phyloP scores from a whole-genome alignment of 2,888 invertebrate species.

The Notocelia uddmanniana region DNA sequence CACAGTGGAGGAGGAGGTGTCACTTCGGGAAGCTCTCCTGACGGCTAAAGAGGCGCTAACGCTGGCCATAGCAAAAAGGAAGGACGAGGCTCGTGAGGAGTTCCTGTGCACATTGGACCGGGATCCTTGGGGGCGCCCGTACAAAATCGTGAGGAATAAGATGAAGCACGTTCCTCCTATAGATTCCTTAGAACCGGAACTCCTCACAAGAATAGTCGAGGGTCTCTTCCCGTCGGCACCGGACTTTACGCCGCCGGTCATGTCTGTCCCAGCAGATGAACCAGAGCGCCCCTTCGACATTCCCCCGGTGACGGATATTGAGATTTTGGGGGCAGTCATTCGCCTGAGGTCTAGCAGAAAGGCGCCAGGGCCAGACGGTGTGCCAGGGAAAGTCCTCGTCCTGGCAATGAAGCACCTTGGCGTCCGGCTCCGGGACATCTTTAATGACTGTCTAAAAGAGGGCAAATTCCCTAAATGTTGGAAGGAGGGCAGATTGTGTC shows the following conservation, averaged over 20 bases:
- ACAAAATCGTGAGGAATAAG: neutral
- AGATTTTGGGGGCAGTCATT: too few relatives aligned
- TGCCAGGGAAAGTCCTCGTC: neutral
- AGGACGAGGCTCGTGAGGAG: neutral
- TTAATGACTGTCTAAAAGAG: neutral
- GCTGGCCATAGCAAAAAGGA: neutral
- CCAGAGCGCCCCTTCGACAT: too few relatives aligned
- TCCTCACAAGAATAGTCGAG: neutral
- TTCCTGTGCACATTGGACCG: neutral
- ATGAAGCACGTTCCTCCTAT: neutral
- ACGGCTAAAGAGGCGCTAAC: neutral
- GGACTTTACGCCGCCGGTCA: too few relatives aligned
- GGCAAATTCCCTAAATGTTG: slow-evolving; percentile 8
- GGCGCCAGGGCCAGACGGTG: neutral
- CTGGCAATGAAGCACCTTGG: neutral
- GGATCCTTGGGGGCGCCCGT: neutral
- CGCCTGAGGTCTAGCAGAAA: neutral
- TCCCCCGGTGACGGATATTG: too few relatives aligned
- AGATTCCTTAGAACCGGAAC: neutral
- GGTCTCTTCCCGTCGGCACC: neutral
- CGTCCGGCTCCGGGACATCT: neutral
- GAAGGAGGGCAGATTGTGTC: too few relatives aligned
- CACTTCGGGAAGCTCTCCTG: neutral
- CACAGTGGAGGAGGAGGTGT: neutral
- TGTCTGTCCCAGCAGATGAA: too few relatives aligned